Evolutionary conservation across 2,888 invertebrate species (phyloP), one percentile per base, ranked within the genome.

Genomic region (Escarpia spicata): DNA sequence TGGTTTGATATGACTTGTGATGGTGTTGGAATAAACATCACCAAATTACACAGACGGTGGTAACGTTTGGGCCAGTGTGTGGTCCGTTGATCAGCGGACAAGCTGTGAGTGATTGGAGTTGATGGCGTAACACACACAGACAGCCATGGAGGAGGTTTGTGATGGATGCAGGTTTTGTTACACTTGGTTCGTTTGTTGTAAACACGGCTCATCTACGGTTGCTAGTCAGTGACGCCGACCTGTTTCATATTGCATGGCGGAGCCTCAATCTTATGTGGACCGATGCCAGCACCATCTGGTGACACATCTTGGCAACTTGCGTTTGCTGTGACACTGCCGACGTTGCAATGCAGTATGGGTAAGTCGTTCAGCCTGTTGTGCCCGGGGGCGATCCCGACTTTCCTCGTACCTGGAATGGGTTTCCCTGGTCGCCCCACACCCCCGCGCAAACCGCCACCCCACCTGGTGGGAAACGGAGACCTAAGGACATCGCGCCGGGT

Each of bases 311-410:
- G 75, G 75, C 75, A 75, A 26, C 75, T 26, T 75, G 75, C 4
- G 75, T 75, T 75, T 75, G 75, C 75, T 26, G 75, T 75, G 26
- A 75, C 75, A 26, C 75, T 75, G 75, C 75, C 26, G n/a, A 75
- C 75, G 75, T 75, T 75, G n/a, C 75, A 75, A 75, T 75, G 75
- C 75, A 75, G 75, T 75, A 75, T 75, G 75, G 75, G 75, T 75
- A 75, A 75, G 75, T n/a, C 75, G 3, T 75, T 3, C 75, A 75
- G 75, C 26, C 75, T 75, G 26, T 26, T 75, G 75, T 75, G 75
- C n/a, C 75, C 75, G 19, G 75, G 75, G 26, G 75, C 75, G 19
- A 26, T 75, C 26, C 75, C 75, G 6, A 75, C 75, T 26, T 75
- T 75, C 75, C 75, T 75, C 26, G n/a, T 75, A 26, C 75, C 75